Base-by-base conservation (phyloP, 2,888 invertebrate genomes). In the Ormyrus rosae region DNA sequence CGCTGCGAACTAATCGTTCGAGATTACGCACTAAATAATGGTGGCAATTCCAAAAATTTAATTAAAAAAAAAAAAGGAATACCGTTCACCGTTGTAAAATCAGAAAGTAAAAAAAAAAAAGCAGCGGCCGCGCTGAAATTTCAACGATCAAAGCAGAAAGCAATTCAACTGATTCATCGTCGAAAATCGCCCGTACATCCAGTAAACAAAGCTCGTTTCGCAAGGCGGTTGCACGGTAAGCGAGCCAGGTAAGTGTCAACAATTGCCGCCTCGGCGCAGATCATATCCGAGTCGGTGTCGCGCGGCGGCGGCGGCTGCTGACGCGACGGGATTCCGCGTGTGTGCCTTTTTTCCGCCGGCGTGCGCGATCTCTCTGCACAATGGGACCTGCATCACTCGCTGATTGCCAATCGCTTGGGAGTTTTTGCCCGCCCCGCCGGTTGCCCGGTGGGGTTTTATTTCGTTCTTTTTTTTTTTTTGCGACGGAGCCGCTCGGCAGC, bases 171-270 rank as follows among this genome's bases (percentile, higher is more conserved):
- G 76, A 76, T n/a, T 76, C 76, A 76, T 69, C 76, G 69, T 63
- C 53, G n/a, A 51, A 63, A 58, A 48, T 60, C 55, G 51, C 7
- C 50, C 63, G 34, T 10, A 9, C 50, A 67, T 72, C 64, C 50
- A 34, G 34, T 68, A 76, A 64, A 77, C 64, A 70, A 64, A 13
- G 46, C 58, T 9, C 50, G 72, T 68, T 76, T 82, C 77, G 82
- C 83, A 84, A 84, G 34, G 67, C 9, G 34, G 34, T 34, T 81
- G 81, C 83, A 19, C 53, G 51, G 77, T 83, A 85, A 86, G 84
- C 84, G 84, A 19, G 51, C 50, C 55, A 72, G 60, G 75, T 74
- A 82, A 85, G 74, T 83, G 84, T 84, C 81, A 86, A 85, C 84
- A 84, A 82, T 72, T 13, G 80, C 80, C 34, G 55, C 72, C 34